These are phyloP conservation scores for Pammene fasciana DNA, from an alignment of 2,888 invertebrate species.

Conservation along the genomic window DNA sequence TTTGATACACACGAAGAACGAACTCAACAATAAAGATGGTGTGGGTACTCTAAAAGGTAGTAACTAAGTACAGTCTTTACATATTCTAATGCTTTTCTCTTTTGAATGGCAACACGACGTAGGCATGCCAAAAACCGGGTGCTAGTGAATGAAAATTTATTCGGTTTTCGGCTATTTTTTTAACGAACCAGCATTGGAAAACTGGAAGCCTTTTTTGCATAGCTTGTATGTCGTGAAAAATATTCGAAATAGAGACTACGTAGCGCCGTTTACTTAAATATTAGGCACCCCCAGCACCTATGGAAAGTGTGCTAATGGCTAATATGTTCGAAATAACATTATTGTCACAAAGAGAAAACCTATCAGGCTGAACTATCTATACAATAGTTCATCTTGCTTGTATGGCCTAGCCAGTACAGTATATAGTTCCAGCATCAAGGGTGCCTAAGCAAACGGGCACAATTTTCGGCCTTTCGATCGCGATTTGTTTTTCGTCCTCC, in stretches of 20 bases:
- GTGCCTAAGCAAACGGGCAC: background rate
- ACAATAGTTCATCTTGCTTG: too few relatives aligned
- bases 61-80: background rate
- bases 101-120: background rate
- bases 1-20: constrained; percentile 33
- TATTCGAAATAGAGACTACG: too few relatives aligned
- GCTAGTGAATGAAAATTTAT: constrained; percentile 2
- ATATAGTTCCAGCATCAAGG: too few relatives aligned
- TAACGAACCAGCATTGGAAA: constrained; percentile 2
- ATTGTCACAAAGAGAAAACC: too few relatives aligned
- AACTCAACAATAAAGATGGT: constrained; percentile 14
- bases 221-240: too few relatives aligned
- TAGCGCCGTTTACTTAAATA: too few relatives aligned
- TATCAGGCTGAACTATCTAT: too few relatives aligned
- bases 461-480: background rate
- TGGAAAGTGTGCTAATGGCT: too few relatives aligned
- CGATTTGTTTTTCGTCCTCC: constrained; percentile 26
- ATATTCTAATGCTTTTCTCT: constrained; percentile 1
- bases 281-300: too few relatives aligned
- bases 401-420: too few relatives aligned
- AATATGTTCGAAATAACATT: too few relatives aligned
- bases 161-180: constrained; percentile 28
- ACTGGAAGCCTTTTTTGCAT: too few relatives aligned
- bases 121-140: constrained; percentile 1
- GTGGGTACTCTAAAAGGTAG: background rate